Conservation (phyloP, 2,113 vertebrate genomes). For the Melanerpes formicivorus region DNA sequence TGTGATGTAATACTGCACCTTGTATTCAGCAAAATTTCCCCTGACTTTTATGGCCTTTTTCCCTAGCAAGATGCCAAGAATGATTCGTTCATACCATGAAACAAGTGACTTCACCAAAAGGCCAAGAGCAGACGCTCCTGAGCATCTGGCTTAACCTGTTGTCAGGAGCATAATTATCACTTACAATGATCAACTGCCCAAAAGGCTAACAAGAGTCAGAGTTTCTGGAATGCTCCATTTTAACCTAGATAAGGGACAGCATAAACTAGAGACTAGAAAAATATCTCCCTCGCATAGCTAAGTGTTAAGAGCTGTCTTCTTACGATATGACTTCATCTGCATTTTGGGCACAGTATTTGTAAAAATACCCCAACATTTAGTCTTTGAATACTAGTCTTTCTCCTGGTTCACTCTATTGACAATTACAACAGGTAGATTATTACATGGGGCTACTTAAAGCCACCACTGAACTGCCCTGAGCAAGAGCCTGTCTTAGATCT, state of each 20-base stretch:
- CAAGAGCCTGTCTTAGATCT: not conserved
- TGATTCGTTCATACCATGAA: not conserved
- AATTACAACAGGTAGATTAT: not conserved
- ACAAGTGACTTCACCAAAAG: constrained; percentile 6
- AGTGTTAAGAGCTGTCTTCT: not conserved
- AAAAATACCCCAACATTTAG: not conserved
- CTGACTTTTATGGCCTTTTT: not conserved
- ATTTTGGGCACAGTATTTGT: not conserved
- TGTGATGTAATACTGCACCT: not conserved
- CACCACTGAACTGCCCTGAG: not conserved
- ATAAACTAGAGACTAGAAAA: not conserved
- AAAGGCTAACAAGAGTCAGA: not conserved
- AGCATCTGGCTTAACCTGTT: constrained; percentile 47
- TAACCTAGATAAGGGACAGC: not conserved
- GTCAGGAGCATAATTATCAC: constrained; percentile 36
- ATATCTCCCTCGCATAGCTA: not conserved
- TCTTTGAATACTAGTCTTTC: not conserved
- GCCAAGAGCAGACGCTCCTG: not conserved
- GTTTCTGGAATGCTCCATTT: not conserved
- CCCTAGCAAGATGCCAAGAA: constrained; percentile 11
- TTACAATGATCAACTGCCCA: not conserved
- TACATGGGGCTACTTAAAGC: not conserved
- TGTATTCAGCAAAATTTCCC: not conserved
- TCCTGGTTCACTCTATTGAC: not conserved
- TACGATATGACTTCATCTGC: not conserved